Base-by-base conservation (phyloP, 2,797 vertebrate genomes). In the Etheostoma perlongum region DNA sequence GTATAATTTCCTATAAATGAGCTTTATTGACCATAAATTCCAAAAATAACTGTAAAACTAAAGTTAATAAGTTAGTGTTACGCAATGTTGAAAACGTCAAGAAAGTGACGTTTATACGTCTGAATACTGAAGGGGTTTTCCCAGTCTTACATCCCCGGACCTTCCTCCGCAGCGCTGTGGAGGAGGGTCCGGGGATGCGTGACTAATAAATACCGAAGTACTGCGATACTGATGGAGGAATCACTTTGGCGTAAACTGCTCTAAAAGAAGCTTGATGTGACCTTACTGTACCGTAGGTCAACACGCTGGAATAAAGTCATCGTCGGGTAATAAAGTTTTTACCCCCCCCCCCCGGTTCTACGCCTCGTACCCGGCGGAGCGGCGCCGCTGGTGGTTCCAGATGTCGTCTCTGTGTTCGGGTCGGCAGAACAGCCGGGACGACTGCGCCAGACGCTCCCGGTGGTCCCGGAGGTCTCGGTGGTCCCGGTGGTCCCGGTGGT, bases 361-460 rank as follows among this genome's bases (percentile, higher is more conserved):
- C 30, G 87, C 78, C 77, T 92, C 91, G 61, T 94, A 93, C 36
- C 91, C 92, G 3, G 91, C 55, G 0, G 90, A 92, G 2, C 88
- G 82, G 78, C 91, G 87, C 7, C 84, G 89, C 81, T 89, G 92
- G 71, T 86, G 88, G 88, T 94, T 94, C 93, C 93, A 94, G 85
- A 94, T 94, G 86, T 91, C 90, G 57, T 91, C 91, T 64, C 93
- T 82, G 89, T 92, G 93, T n/a, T 94, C 93, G 1, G 93, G 93
- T 58, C 93, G 78, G 51, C 93, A 94, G 86, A 94, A 94, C 25
- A 94, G 88, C 67, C 92, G 66, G 78, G 93, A 93, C 4, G 91
- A 92, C 78, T 88, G 92, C 11, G 92, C 92, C 79, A 93, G 83
- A 0, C 89, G 90, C 42, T 93, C 92, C 18, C 79, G 83, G 63